Evolutionary conservation across 2,888 invertebrate genomes (phyloP), one percentile per base, ranked within the genome.

Genomic region (Spodoptera littoralis): DNA sequence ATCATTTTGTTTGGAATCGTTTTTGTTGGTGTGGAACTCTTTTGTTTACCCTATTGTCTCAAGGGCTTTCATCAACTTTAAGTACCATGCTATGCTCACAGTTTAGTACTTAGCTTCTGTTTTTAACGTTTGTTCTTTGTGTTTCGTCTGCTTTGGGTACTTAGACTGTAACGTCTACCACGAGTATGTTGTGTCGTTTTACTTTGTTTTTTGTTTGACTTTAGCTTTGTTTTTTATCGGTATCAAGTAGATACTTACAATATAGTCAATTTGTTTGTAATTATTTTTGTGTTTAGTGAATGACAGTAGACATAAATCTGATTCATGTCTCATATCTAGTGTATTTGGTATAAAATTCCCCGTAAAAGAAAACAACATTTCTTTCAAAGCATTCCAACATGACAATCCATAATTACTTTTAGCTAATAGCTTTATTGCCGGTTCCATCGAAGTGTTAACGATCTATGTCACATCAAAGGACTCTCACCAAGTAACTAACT

Each of bases 381-480:
- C 3, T n/a, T 30, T 51, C n/a, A 11, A 51, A 44, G 12, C 24
- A 44, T 65, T 60, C 52, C 24, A 50, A 36, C 24, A 49, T 42
- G 65, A 52, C 41, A 72, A 53, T 46, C 22, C 58, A 54, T 41
- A 59, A 65, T 58, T 59, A 52, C 18, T 45, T 22, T 12, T 51
- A 73, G 50, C 42, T 42, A 44, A 30, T 51, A 41, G 18, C 58
- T 74, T 51, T 42, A 22, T 9, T n/a, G 44, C 44, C 59, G 41
- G 11, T 44, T 55, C 18, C 43, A 4, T 27, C 49, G 46, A 49
- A 59, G 55, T 62, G 64, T 50, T 45, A 72, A 75, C 70, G 60
- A 60, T 70, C 60, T 48, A 52, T 12, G 44, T 56, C 45, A 56
- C 68, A 67, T 76, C 73, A 73, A 79, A 79, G 68, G 77, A 60